phyloP scores from a whole-genome alignment of 2,888 invertebrate genomes.

The Rugalucina vietnamica region DNA sequence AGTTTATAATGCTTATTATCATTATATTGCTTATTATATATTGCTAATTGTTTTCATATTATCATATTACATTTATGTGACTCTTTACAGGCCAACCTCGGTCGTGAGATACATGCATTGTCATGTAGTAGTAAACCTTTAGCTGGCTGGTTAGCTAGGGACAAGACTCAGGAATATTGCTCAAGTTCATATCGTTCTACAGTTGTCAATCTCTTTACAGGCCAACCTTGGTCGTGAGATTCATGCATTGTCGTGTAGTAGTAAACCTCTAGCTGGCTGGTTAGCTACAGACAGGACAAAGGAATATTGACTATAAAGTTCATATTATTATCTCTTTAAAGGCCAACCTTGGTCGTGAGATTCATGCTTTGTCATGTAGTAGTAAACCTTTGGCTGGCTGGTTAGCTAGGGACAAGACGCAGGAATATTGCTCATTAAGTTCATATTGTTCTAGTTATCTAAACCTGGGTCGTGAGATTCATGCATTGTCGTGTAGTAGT shows the following conservation, averaged over 20 bases:
- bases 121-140: slow-evolving; percentile 86
- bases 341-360: slow-evolving; percentile 85
- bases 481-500: slow-evolving; percentile 85
- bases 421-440: slow-evolving; percentile 97
- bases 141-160: slow-evolving; percentile 93
- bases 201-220: too few relatives aligned
- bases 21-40: too few relatives aligned
- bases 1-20: too few relatives aligned
- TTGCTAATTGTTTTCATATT: too few relatives aligned
- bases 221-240: slow-evolving; percentile 85
- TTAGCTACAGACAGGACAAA: slow-evolving; percentile 93
- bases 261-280: slow-evolving; percentile 91
- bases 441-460: too few relatives aligned
- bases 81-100: slow-evolving; percentile 81
- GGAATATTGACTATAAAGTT: slow-evolving; percentile 94
- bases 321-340: too few relatives aligned
- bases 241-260: slow-evolving; percentile 86
- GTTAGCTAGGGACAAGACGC: slow-evolving; percentile 93
- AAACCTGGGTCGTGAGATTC: slow-evolving; percentile 85
- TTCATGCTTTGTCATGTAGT: slow-evolving; percentile 86
- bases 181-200: too few relatives aligned
- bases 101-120: slow-evolving; percentile 86
- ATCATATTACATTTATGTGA: too few relatives aligned
- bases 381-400: slow-evolving; percentile 90
- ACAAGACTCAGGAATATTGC: slow-evolving; percentile 96